These are phyloP conservation scores for Gnathonemus echidnorhynchus DNA, from an alignment of 2,113 vertebrate species.

Conservation along the genomic window DNA sequence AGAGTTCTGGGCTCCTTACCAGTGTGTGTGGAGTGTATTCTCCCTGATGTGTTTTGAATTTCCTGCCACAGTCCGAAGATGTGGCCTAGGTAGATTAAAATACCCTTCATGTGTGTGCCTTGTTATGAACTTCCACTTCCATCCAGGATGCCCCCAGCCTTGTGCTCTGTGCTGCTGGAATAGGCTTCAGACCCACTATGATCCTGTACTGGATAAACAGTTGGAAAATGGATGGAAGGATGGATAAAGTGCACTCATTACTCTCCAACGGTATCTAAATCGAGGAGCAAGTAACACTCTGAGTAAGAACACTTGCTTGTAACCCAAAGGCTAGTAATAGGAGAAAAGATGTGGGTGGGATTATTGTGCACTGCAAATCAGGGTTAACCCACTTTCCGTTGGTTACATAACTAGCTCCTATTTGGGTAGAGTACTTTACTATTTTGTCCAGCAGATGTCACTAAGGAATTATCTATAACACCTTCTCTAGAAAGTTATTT, in stretches of 20 bases:
- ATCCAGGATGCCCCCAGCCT: background rate
- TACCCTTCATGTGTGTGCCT: background rate
- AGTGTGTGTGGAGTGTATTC: background rate
- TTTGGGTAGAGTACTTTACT: background rate
- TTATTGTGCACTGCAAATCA: background rate
- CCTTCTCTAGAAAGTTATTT: background rate
- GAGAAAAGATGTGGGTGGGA: background rate
- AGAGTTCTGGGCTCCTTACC: background rate
- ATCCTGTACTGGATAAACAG: background rate
- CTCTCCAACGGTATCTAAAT: background rate
- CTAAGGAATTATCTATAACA: background rate
- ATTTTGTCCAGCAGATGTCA: conserved; percentile 4
- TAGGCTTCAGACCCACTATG: background rate
- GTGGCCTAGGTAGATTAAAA: background rate
- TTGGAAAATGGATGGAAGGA: background rate
- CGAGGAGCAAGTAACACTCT: background rate
- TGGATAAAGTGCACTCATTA: background rate
- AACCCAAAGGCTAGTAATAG: background rate
- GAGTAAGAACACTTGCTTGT: background rate
- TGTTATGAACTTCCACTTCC: background rate
- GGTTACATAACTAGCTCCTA: background rate
- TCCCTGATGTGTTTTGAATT: background rate
- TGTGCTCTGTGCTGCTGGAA: background rate
- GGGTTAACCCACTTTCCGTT: background rate
- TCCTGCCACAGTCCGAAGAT: background rate